These are phyloP conservation scores for Augochlorella aurata DNA, from an alignment of 2,888 invertebrate genomes.

Conservation along the genomic window DNA sequence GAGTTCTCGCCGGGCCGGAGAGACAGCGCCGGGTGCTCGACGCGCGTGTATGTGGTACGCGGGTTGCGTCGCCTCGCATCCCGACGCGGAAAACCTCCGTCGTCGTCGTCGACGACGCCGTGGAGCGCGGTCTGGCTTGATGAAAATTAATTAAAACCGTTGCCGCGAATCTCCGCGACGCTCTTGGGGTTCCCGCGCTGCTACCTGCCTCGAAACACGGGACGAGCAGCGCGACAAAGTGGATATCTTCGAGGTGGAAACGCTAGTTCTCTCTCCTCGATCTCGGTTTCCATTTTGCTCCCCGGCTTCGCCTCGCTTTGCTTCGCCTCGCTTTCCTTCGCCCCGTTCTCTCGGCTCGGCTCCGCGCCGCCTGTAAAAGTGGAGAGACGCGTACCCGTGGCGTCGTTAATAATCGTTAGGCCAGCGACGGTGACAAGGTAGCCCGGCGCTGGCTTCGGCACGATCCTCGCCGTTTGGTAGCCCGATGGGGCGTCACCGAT, in stretches of 20 bases:
- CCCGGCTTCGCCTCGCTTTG: too few species aligned
- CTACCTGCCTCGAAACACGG: not conserved
- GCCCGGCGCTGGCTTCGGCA: slow-evolving; percentile 29
- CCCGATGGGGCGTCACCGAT: slow-evolving; percentile 37
- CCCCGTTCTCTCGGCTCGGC: not conserved
- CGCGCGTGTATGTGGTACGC: not conserved
- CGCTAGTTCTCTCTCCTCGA: not conserved
- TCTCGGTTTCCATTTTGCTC: not conserved
- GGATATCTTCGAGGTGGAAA: not conserved
- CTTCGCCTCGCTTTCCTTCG: too few species aligned
- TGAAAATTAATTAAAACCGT: slow-evolving; percentile 15
- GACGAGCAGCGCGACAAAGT: not conserved
- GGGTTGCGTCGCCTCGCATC: not conserved
- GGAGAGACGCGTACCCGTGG: slow-evolving; percentile 23
- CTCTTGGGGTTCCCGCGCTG: not conserved
- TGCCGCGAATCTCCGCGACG: not conserved
- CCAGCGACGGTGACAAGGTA: slow-evolving; percentile 45
- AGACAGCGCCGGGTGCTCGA: not conserved
- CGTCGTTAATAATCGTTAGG: slow-evolving; percentile 70
- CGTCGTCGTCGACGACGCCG: not conserved
- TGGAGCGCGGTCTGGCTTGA: not conserved
- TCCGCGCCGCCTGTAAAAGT: not conserved
- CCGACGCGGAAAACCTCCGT: not conserved
- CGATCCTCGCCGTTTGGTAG: slow-evolving; percentile 27
- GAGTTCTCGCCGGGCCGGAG: slow-evolving; percentile 11